Percentiles rank a stretch among this genome's conserved stretches.
Evolutionary conservation across 2,888 invertebrate species (phyloP).

Genomic region (Cheilosia scutellata): DNA sequence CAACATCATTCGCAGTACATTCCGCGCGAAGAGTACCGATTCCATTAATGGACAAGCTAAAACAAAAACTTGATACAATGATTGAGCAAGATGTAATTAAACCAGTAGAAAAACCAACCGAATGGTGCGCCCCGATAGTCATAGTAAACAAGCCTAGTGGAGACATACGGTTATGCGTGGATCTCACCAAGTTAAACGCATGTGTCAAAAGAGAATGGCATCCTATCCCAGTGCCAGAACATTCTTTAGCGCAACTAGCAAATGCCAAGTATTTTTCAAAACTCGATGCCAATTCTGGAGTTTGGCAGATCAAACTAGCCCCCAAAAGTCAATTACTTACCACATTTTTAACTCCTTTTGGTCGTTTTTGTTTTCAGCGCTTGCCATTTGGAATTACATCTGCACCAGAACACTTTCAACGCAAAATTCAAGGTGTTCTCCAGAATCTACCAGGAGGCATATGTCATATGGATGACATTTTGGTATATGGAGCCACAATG

Average conservation of each 20-base stretch:
- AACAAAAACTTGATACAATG: slow-evolving; percentile 12
- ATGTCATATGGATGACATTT: slow-evolving; percentile 66
- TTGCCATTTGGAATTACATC: slow-evolving; percentile 56
- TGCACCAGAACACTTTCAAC: slow-evolving; percentile 57
- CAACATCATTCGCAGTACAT: slow-evolving; percentile 10
- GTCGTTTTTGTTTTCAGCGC: slow-evolving; percentile 49
- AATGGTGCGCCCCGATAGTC: slow-evolving; percentile 25
- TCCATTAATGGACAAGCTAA: slow-evolving; percentile 23
- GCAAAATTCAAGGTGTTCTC: slow-evolving; percentile 42
- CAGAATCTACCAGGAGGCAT: slow-evolving; percentile 29
- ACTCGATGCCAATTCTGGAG: slow-evolving; percentile 61
- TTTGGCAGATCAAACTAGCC: slow-evolving; percentile 49
- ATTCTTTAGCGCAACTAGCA: slow-evolving; percentile 72
- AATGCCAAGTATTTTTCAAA: slow-evolving; percentile 76
- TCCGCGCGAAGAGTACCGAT: slow-evolving; percentile 30
- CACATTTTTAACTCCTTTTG: slow-evolving; percentile 58
- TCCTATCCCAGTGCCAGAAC: slow-evolving; percentile 76
- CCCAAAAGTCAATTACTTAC: slow-evolving; percentile 31
- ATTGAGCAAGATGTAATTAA: slow-evolving; percentile 2
- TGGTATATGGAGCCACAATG: slow-evolving; percentile 39
- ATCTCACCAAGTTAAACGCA: slow-evolving; percentile 17
- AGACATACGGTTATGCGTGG: slow-evolving; percentile 31
- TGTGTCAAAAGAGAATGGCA: slow-evolving; percentile 36
- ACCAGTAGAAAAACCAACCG: slow-evolving; percentile 19
- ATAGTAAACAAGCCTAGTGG: slow-evolving; percentile 16